phyloP scores from a whole-genome alignment of 1,140 invertebrate genomes.

The Procambarus clarkii region DNA sequence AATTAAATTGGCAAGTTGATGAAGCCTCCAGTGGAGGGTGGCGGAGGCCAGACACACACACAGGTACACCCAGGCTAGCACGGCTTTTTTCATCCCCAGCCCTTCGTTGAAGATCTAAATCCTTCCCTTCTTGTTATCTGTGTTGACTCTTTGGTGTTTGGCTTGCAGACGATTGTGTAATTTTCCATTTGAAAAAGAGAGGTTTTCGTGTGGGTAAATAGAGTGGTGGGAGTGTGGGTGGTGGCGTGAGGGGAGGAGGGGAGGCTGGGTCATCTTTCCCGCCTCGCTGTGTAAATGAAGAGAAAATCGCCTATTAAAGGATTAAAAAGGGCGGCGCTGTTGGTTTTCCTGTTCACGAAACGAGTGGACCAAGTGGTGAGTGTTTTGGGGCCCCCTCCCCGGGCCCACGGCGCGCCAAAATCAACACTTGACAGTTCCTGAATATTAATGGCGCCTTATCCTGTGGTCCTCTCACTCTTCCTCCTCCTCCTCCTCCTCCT shows the following conservation, averaged over 20 bases:
- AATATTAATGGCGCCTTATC: slow-evolving; percentile 19
- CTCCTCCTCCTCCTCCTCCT: neutral
- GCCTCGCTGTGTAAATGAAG: slow-evolving; percentile 28
- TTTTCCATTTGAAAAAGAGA: too few relatives aligned
- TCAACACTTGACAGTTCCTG: slow-evolving; percentile 7
- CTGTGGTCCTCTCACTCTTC: neutral
- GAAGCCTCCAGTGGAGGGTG: neutral
- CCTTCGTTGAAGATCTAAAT: too few relatives aligned
- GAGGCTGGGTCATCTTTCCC: neutral
- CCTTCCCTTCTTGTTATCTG: too few relatives aligned
- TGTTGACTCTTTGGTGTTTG: too few relatives aligned
- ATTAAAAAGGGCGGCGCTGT: slow-evolving; percentile 38
- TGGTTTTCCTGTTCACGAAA: slow-evolving; percentile 30
- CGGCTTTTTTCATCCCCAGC: too few relatives aligned
- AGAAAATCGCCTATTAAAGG: slow-evolving; percentile 49
- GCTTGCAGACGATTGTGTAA: too few relatives aligned
- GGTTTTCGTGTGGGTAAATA: too few relatives aligned
- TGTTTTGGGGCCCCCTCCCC: neutral
- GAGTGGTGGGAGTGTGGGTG: too few relatives aligned
- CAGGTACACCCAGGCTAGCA: too few relatives aligned
- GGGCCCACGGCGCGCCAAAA: neutral
- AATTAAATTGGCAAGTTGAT: neutral
- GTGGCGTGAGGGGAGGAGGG: too few relatives aligned
- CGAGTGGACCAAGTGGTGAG: slow-evolving; percentile 3
- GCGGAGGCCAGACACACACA: too few relatives aligned